phyloP scores from a whole-genome alignment of 2,797 vertebrate genomes.

The Phrynocephalus guinanensis region DNA sequence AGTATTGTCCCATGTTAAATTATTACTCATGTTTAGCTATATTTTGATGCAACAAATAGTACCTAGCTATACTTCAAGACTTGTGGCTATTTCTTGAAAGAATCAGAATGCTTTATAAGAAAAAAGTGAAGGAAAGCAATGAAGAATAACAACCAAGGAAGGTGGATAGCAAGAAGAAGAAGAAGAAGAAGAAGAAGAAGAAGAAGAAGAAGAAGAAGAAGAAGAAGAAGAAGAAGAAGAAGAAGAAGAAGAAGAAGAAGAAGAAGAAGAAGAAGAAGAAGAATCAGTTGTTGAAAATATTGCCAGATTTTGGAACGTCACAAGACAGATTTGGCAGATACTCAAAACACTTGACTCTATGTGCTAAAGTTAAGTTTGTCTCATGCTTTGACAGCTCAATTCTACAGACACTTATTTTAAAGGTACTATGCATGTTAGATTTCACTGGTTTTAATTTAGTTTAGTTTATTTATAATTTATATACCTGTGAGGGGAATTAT shows the following conservation, averaged over 20 bases:
- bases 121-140: neutral
- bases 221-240: too few relatives aligned
- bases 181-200: too few relatives aligned
- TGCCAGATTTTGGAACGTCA: neutral
- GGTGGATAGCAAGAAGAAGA: neutral
- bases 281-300: neutral
- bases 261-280: too few relatives aligned
- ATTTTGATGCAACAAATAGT: neutral
- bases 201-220: too few relatives aligned
- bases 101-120: neutral
- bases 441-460: too few relatives aligned
- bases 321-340: neutral
- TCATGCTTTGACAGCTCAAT: neutral
- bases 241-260: too few relatives aligned
- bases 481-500: too few relatives aligned
- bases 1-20: neutral
- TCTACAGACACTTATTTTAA: neutral
- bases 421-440: neutral
- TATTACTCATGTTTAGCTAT: neutral
- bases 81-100: neutral
- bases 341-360: neutral
- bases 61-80: neutral
- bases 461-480: too few relatives aligned
- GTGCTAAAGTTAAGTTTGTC: neutral
- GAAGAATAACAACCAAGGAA: neutral